phyloP scores from a whole-genome alignment of 1,140 invertebrate genomes.

The Neomicropteryx cornuta region DNA sequence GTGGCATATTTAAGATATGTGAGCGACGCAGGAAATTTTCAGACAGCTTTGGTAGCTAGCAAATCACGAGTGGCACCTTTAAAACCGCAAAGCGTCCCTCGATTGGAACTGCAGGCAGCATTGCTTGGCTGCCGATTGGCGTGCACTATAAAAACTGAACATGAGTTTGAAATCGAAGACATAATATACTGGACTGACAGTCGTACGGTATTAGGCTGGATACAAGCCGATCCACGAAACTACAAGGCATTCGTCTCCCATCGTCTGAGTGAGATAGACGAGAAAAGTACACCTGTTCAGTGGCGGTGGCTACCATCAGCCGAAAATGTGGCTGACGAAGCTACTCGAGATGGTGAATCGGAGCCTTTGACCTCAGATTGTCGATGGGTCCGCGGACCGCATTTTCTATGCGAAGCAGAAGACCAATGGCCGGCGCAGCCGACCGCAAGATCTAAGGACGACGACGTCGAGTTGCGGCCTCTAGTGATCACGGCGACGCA shows the following conservation, averaged over 20 bases:
- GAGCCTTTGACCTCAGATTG: neutral
- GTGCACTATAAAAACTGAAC: constrained; percentile 8
- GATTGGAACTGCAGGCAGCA: constrained; percentile 21
- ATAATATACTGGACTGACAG: constrained; percentile 21
- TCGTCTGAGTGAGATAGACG: constrained; percentile 21
- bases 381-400: constrained; percentile 12
- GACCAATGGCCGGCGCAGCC: constrained; percentile 7
- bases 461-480: neutral
- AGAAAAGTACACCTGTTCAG: constrained; percentile 3
- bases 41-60: constrained; percentile 6
- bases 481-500: neutral
- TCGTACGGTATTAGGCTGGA: constrained; percentile 18
- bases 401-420: constrained; percentile 6
- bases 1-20: constrained; percentile 14
- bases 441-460: neutral
- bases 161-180: neutral
- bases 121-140: constrained; percentile 13
- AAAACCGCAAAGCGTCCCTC: constrained; percentile 16
- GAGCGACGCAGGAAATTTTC: neutral
- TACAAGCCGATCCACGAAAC: constrained; percentile 10
- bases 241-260: constrained; percentile 25
- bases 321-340: constrained; percentile 14
- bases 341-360: constrained; percentile 5
- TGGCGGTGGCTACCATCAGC: constrained; percentile 14
- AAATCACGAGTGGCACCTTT: constrained; percentile 16